A percentile compares a stretch with the other conserved stretches of the same genome.
These are phyloP conservation scores for Pseudopipra pipra DNA, from an alignment of 2,113 vertebrate genomes.

Conservation along the genomic window DNA sequence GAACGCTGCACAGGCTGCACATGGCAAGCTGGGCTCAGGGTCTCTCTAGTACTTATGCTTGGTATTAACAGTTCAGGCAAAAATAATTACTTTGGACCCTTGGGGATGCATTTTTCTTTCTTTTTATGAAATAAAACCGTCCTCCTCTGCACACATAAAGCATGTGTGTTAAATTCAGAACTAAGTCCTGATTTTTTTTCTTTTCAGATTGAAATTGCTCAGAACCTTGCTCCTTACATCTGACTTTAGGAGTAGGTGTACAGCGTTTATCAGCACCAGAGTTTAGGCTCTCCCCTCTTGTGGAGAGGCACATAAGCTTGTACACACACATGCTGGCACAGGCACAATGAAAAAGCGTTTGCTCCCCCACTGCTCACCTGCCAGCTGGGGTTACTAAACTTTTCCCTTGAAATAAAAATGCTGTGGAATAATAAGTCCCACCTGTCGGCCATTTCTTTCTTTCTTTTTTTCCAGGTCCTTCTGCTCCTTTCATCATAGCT, in stretches of 20 bases:
- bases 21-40: fast-evolving
- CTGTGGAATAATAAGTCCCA: slow-evolving; percentile 71
- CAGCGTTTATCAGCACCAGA: not conserved
- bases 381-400: slow-evolving; percentile 74
- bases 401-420: slow-evolving; percentile 72
- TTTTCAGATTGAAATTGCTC: not conserved
- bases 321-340: slow-evolving; percentile 49
- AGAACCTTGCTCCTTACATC: slow-evolving; percentile 14
- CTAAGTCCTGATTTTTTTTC: not conserved
- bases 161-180: not conserved
- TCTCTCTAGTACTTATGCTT: not conserved
- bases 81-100: not conserved
- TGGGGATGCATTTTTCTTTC: not conserved
- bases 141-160: not conserved
- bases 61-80: not conserved
- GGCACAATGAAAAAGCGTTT: slow-evolving; percentile 45
- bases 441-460: slow-evolving; percentile 63
- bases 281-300: slow-evolving; percentile 31
- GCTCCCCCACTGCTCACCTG: slow-evolving; percentile 68
- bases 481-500: slow-evolving; percentile 71
- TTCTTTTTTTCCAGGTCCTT: slow-evolving; percentile 61
- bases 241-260: not conserved
- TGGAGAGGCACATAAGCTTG: slow-evolving; percentile 2
- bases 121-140: not conserved
- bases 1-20: not conserved